These are phyloP conservation scores for Argyrosomus japonicus DNA, from an alignment of 2,113 vertebrate species.

Conservation along the genomic window DNA sequence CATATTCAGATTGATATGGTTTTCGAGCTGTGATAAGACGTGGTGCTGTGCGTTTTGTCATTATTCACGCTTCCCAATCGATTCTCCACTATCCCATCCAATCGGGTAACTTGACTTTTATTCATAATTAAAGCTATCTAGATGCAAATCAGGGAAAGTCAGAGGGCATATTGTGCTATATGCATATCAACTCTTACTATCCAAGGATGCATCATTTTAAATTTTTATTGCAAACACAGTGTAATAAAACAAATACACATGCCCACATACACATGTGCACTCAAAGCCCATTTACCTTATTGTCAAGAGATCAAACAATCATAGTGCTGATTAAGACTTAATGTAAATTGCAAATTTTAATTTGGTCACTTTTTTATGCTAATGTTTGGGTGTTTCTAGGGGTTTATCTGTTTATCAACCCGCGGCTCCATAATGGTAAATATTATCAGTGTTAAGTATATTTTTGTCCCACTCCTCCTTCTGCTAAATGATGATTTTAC, in stretches of 20 bases:
- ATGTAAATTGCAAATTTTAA: slow-evolving; percentile 65
- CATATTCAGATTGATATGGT: slow-evolving; percentile 58
- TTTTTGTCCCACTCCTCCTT: slow-evolving; percentile 17
- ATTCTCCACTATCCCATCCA: slow-evolving; percentile 82
- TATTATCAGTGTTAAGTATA: slow-evolving; percentile 26
- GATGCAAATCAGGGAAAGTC: slow-evolving; percentile 85
- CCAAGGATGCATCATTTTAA: slow-evolving; percentile 46
- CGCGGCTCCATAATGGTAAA: slow-evolving; percentile 27
- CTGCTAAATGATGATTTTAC: slow-evolving; percentile 13
- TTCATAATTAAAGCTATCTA: slow-evolving; percentile 88
- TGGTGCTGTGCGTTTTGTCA: slow-evolving; percentile 78
- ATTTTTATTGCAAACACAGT: slow-evolving; percentile 41
- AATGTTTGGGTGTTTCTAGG: slow-evolving; percentile 27
- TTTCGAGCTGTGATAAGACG: slow-evolving; percentile 72
- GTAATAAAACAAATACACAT: slow-evolving; percentile 32
- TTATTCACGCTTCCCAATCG: slow-evolving; percentile 84
- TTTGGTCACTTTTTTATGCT: slow-evolving; percentile 54
- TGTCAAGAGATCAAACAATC: slow-evolving; percentile 62
- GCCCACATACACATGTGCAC: slow-evolving; percentile 1
- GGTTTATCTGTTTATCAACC: slow-evolving; percentile 19
- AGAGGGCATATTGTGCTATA: slow-evolving; percentile 75
- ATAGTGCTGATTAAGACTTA: slow-evolving; percentile 44
- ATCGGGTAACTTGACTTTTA: slow-evolving; percentile 84
- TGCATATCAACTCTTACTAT: slow-evolving; percentile 61
- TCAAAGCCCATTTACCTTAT: slow-evolving; percentile 45